A percentile compares a stretch with the other conserved stretches of the same genome.
Evolutionary conservation across 2,797 vertebrate genomes (phyloP).

Genomic region (Moxostoma hubbsi): DNA sequence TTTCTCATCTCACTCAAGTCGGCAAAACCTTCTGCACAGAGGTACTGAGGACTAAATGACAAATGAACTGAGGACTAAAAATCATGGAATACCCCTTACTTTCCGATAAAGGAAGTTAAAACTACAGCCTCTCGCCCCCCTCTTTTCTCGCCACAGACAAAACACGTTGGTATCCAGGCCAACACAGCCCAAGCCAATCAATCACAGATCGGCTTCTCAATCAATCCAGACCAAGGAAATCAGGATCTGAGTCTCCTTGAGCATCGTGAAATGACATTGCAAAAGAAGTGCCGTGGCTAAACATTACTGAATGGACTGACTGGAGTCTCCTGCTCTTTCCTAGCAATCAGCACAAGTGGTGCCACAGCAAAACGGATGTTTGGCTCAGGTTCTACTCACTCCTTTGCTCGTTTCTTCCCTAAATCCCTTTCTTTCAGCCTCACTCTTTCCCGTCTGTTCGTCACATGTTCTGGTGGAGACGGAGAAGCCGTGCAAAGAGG

Average conservation of each 20-base stretch:
- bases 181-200: constrained; percentile 42
- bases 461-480: constrained; percentile 38
- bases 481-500: constrained; percentile 15
- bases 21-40: background rate
- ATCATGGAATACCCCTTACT: constrained; percentile 45
- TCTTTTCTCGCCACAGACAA: background rate
- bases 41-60: constrained; percentile 3
- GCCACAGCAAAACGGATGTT: constrained; percentile 64
- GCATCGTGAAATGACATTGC: constrained; percentile 25
- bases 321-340: constrained; percentile 64
- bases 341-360: constrained; percentile 70
- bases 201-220: constrained; percentile 45
- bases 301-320: constrained; percentile 31
- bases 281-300: constrained; percentile 55
- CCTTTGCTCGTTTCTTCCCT: constrained; percentile 48
- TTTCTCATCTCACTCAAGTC: constrained; percentile 42
- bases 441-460: constrained; percentile 21
- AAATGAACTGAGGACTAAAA: constrained; percentile 1
- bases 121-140: constrained; percentile 1
- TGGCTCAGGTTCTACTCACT: constrained; percentile 54
- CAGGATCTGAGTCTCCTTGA: constrained; percentile 35
- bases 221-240: constrained; percentile 55
- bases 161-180: background rate
- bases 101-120: background rate
- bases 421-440: constrained; percentile 29